Conservation (phyloP, 2,113 vertebrate species). For the Dasyornis broadbenti region DNA sequence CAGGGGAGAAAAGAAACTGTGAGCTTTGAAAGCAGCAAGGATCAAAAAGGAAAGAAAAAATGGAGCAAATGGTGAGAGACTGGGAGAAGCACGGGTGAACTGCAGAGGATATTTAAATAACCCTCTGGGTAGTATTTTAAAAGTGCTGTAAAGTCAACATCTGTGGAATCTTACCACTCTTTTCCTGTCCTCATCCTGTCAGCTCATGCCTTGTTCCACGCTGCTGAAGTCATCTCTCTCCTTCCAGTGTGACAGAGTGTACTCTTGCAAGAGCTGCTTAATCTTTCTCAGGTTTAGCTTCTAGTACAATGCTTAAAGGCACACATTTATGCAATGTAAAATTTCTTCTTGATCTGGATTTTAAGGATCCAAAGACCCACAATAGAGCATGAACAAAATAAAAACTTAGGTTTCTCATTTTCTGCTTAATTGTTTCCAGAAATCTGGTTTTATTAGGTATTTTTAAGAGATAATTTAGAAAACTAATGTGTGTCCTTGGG, state of each 20-base stretch:
- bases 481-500: background rate
- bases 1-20: background rate
- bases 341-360: background rate
- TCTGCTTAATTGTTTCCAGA: background rate
- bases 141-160: background rate
- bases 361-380: background rate
- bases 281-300: background rate
- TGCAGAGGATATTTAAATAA: background rate
- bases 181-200: background rate
- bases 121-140: background rate
- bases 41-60: background rate
- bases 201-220: background rate
- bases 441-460: background rate
- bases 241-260: background rate
- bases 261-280: background rate
- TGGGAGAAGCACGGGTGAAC: background rate
- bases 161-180: background rate
- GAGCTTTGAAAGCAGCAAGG: background rate
- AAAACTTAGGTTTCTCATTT: background rate
- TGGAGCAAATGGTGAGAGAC: background rate
- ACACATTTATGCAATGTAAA: background rate
- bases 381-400: background rate
- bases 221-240: background rate
- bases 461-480: background rate
- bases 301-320: background rate